Conservation (phyloP, 2,888 invertebrate genomes). For the Saturnia japonica region DNA sequence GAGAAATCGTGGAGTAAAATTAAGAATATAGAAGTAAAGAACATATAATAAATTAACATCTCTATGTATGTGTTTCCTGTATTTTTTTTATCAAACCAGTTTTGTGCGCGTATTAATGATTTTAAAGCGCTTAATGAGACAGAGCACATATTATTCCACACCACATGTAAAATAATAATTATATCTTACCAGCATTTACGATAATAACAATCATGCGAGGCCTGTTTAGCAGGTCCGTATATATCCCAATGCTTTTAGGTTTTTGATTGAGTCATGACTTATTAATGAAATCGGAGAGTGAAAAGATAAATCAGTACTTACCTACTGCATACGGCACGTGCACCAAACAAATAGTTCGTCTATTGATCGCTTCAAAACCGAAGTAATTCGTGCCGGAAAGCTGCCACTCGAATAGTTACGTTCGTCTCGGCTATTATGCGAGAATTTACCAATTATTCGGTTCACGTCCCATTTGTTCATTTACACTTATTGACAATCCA, state of each 20-base stretch:
- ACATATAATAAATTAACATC: not conserved
- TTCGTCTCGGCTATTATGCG: conserved; percentile 18
- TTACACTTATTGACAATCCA: not conserved
- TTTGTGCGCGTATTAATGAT: not conserved
- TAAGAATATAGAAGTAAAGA: not conserved
- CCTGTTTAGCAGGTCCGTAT: conserved; percentile 27
- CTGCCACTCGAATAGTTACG: not conserved
- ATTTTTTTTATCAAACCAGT: not conserved
- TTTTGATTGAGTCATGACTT: conserved; percentile 37
- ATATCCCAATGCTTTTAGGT: conserved; percentile 32
- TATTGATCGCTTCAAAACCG: conserved; percentile 22
- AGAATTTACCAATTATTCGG: not conserved
- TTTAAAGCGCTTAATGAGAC: not conserved
- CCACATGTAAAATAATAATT: not conserved
- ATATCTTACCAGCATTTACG: not conserved
- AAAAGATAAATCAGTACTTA: conserved; percentile 14
- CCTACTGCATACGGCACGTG: conserved; percentile 9
- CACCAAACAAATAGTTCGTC: conserved; percentile 19
- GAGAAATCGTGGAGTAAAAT: not conserved
- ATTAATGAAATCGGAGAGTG: conserved; percentile 25
- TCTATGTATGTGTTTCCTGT: not conserved
- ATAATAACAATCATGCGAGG: conserved; percentile 16
- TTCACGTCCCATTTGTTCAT: conserved; percentile 2
- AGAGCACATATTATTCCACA: not conserved
- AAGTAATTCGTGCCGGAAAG: conserved; percentile 20